Percentiles rank a stretch among this genome's conserved stretches.
Evolutionary conservation across 2,113 vertebrate genomes (phyloP).

Genomic region (Heterotis niloticus): DNA sequence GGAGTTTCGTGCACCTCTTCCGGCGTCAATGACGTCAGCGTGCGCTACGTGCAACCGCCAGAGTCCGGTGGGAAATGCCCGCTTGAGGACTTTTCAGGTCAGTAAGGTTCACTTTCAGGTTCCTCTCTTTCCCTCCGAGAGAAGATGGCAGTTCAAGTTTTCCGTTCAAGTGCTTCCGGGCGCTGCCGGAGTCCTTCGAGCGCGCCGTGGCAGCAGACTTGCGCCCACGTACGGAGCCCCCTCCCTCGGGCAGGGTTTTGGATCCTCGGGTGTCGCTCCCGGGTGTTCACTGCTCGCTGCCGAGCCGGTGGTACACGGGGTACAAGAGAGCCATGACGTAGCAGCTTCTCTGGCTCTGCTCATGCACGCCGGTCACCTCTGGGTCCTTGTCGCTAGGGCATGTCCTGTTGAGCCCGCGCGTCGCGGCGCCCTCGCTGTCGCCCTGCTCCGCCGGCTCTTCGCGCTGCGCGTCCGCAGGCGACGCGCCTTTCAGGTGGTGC

Average conservation of each 20-base stretch:
- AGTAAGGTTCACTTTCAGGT: constrained; percentile 43
- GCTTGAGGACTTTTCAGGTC: neutral
- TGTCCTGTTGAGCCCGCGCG: constrained; percentile 21
- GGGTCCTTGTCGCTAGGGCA: constrained; percentile 38
- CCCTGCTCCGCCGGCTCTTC: neutral
- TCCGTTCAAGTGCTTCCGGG: neutral
- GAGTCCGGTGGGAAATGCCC: neutral
- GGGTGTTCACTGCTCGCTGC: constrained; percentile 50
- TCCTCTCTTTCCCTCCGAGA: constrained; percentile 28
- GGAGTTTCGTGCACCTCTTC: neutral
- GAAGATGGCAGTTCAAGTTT: constrained; percentile 29
- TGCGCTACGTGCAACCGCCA: neutral
- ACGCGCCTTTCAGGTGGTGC: constrained; percentile 29
- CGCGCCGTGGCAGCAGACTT: constrained; percentile 10
- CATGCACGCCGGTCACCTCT: constrained; percentile 20
- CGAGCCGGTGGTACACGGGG: constrained; percentile 58
- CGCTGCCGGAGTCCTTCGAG: neutral
- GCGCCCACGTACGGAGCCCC: constrained; percentile 16
- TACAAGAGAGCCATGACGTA: constrained; percentile 65
- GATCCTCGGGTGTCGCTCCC: neutral
- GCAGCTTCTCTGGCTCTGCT: constrained; percentile 55
- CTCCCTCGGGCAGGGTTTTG: neutral
- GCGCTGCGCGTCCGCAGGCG: constrained; percentile 9
- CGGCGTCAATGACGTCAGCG: neutral
- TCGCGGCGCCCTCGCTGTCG: neutral